phyloP scores from a whole-genome alignment of 1,140 invertebrate species.

The Orchestia grillus region DNA sequence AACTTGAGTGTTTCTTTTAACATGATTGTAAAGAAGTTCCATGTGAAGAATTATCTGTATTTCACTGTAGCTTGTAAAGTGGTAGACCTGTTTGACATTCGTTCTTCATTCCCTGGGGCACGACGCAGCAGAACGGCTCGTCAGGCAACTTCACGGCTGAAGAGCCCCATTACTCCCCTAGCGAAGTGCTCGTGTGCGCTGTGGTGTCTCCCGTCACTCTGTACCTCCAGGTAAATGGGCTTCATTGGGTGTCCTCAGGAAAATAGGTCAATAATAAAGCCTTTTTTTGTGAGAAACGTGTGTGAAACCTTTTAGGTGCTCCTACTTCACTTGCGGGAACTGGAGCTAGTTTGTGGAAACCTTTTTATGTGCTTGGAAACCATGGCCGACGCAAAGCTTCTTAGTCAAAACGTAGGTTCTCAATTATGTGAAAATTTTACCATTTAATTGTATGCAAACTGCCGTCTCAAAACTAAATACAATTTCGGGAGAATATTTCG shows the following conservation, averaged over 20 bases:
- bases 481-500: neutral
- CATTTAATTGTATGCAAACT: neutral
- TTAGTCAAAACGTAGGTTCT: neutral
- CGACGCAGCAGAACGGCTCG: neutral
- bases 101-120: too few species aligned
- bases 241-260: neutral
- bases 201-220: neutral
- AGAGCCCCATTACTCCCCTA: neutral
- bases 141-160: neutral
- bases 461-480: neutral
- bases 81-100: too few species aligned
- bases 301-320: too few species aligned
- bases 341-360: neutral
- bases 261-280: neutral
- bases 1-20: too few species aligned
- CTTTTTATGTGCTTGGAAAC: neutral
- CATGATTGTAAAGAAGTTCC: too few species aligned
- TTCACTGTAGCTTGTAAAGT: too few species aligned
- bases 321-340: neutral
- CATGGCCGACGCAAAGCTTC: neutral
- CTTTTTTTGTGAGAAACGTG: neutral
- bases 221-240: neutral
- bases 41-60: too few species aligned
- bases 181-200: constrained; percentile 6
- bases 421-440: neutral